Conservation (phyloP, 2,113 vertebrate genomes). For the Ailurus styani region DNA sequence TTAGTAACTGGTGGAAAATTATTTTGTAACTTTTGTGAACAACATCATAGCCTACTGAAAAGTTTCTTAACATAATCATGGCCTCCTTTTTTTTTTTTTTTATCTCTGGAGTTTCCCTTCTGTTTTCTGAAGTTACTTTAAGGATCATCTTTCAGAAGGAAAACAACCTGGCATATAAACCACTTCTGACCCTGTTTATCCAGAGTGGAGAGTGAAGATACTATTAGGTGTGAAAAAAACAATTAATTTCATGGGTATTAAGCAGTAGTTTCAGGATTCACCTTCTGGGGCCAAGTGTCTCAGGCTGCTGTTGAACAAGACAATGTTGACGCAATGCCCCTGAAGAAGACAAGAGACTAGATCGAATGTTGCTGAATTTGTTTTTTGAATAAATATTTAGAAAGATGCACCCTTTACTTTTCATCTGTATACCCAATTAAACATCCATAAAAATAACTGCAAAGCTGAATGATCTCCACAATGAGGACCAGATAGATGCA, state of each 20-base stretch:
- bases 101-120: conserved; percentile 23
- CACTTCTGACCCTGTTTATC: conserved; percentile 51
- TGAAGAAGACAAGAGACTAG: background rate
- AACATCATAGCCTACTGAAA: background rate
- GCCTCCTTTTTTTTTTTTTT: background rate
- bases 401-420: conserved; percentile 30
- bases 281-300: background rate
- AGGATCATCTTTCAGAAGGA: conserved; percentile 66
- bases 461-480: conserved; percentile 20
- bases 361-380: conserved; percentile 10
- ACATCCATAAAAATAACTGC: conserved; percentile 33
- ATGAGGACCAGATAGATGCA: conserved; percentile 18
- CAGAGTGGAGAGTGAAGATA: conserved; percentile 29
- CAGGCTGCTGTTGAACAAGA: background rate
- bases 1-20: background rate
- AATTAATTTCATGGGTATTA: conserved; percentile 71
- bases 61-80: background rate
- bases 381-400: conserved; percentile 62
- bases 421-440: conserved; percentile 57
- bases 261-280: conserved; percentile 23
- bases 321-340: background rate
- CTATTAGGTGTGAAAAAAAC: conserved; percentile 54
- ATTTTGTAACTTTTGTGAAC: conserved; percentile 1
- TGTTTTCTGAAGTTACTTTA: conserved; percentile 70
- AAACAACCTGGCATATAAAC: conserved; percentile 61